Evolutionary conservation across 2,113 vertebrate genomes (phyloP).

Genomic region (Penelope pileata): DNA sequence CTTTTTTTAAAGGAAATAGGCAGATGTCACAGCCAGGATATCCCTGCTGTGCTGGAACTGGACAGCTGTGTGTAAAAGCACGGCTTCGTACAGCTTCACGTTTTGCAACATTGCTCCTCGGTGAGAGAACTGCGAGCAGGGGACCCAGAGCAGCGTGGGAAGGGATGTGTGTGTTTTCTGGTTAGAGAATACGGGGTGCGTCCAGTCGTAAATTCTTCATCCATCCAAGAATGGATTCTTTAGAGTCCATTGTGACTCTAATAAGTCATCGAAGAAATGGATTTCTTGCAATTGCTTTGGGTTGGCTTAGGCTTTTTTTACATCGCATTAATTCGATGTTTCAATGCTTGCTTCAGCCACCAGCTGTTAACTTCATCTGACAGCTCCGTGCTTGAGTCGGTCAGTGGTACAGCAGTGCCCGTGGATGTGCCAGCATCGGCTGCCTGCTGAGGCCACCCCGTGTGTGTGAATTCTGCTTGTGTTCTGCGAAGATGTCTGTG

Average conservation of each 20-base stretch:
- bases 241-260: too few species aligned
- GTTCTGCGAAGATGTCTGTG: background rate
- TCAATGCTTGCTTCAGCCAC: slow-evolving; percentile 9
- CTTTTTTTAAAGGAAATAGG: background rate
- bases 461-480: background rate
- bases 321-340: background rate
- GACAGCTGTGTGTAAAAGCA: background rate
- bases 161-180: background rate
- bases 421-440: background rate
- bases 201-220: background rate
- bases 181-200: background rate
- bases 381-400: background rate
- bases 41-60: background rate
- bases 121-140: background rate
- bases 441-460: background rate
- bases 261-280: background rate
- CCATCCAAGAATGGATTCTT: too few species aligned
- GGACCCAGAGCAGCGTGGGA: background rate
- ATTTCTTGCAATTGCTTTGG: background rate
- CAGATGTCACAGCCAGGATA: background rate
- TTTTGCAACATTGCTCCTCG: background rate
- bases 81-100: background rate
- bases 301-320: background rate
- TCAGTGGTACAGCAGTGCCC: background rate
- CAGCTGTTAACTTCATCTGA: background rate